Evolutionary conservation across 2,797 vertebrate genomes (phyloP).

Genomic region (Diplodus sargus): DNA sequence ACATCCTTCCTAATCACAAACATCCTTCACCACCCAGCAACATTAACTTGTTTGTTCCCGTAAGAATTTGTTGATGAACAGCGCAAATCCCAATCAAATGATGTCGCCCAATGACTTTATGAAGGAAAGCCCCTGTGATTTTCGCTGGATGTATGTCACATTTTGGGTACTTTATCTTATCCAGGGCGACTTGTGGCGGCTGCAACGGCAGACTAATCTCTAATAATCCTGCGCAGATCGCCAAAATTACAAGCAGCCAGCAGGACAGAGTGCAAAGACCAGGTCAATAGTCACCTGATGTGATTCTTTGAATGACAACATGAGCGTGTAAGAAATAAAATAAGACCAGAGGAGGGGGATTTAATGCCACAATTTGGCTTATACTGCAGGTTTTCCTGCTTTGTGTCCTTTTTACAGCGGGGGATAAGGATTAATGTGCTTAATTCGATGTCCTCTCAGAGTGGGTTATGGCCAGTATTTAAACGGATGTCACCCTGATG

Average conservation of each 20-base stretch:
- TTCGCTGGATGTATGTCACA: slow-evolving; percentile 35
- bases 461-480: slow-evolving; percentile 64
- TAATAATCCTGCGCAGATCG: slow-evolving; percentile 60
- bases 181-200: slow-evolving; percentile 23
- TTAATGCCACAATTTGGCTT: slow-evolving; percentile 51
- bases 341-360: slow-evolving; percentile 39
- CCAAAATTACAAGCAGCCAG: slow-evolving; percentile 58
- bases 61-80: slow-evolving; percentile 30
- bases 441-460: slow-evolving; percentile 69
- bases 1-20: slow-evolving; percentile 79
- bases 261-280: slow-evolving; percentile 46
- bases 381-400: slow-evolving; percentile 50
- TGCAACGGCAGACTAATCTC: slow-evolving; percentile 60
- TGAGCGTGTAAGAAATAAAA: slow-evolving; percentile 41
- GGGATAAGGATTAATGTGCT: slow-evolving; percentile 73
- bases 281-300: slow-evolving; percentile 52
- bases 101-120: background rate
- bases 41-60: slow-evolving; percentile 43
- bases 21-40: slow-evolving; percentile 63
- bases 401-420: slow-evolving; percentile 58
- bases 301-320: slow-evolving; percentile 47
- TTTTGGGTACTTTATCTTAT: slow-evolving; percentile 52
- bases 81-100: slow-evolving; percentile 9
- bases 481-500: slow-evolving; percentile 71
- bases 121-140: slow-evolving; percentile 29